These are phyloP conservation scores for Exaiptasia diaphana DNA, from an alignment of 64 coral and sea anemone species.

Conservation along the genomic window DNA sequence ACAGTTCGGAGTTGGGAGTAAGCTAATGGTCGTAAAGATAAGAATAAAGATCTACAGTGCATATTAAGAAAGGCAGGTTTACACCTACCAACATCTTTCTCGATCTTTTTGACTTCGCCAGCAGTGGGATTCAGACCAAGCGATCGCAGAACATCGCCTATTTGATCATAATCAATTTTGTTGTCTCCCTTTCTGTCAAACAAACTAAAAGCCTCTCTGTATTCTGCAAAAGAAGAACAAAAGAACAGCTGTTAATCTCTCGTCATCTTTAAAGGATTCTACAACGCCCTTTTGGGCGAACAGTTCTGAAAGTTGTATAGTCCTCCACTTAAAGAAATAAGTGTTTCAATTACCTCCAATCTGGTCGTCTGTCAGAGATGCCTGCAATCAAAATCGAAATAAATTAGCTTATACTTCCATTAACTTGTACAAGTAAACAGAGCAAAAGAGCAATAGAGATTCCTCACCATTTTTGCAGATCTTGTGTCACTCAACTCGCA, in stretches of 20 bases:
- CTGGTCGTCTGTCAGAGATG: constrained; percentile 48
- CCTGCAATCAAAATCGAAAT: constrained; percentile 11
- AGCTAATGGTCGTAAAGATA: too few relatives aligned
- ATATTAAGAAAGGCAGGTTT: neutral
- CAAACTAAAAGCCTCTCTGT: constrained; percentile 70
- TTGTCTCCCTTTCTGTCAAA: constrained; percentile 79
- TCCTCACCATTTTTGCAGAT: neutral
- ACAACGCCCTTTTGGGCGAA: neutral
- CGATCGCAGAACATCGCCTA: constrained; percentile 70
- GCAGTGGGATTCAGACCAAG: constrained; percentile 73
- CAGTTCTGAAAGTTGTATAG: neutral
- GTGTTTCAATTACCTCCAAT: constrained; percentile 33
- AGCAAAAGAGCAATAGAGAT: neutral
- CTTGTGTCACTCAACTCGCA: neutral
- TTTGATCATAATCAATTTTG: constrained; percentile 81
- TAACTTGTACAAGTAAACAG: neutral
- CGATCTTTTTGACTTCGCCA: constrained; percentile 83
- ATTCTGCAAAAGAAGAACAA: constrained; percentile 57
- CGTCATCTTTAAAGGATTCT: neutral
- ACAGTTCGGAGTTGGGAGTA: too few relatives aligned
- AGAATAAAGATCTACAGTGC: too few relatives aligned
- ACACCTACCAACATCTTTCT: constrained; percentile 61
- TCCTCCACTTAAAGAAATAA: neutral
- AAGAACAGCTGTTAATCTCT: constrained; percentile 8
- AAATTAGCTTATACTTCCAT: neutral